phyloP scores from a whole-genome alignment of 2,797 vertebrate genomes.

The Pelobates cultripes region DNA sequence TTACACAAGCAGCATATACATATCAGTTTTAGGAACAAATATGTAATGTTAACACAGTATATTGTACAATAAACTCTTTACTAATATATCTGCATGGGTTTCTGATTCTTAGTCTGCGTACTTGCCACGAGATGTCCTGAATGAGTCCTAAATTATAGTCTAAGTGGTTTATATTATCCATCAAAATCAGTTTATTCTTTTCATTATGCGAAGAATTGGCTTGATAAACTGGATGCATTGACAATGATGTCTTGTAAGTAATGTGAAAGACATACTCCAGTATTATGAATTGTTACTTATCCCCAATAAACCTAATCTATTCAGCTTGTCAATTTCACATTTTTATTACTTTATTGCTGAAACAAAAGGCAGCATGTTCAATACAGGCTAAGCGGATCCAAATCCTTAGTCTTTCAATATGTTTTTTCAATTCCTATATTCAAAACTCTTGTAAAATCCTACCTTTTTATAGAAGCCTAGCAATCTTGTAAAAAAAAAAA shows the following conservation, averaged over 20 bases:
- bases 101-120: not conserved
- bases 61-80: not conserved
- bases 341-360: not conserved
- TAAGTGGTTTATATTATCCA: not conserved
- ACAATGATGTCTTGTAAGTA: conserved; percentile 11
- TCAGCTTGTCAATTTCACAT: not conserved
- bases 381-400: too few species aligned
- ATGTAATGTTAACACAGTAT: not conserved
- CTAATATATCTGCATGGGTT: not conserved
- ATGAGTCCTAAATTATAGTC: not conserved
- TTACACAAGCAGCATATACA: too few species aligned
- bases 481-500: too few species aligned
- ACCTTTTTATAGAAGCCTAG: too few species aligned
- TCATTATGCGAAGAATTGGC: not conserved
- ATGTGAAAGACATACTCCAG: not conserved
- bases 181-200: not conserved
- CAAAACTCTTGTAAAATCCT: too few species aligned
- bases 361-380: not conserved
- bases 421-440: too few species aligned
- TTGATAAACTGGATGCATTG: not conserved
- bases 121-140: not conserved
- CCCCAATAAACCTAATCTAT: not conserved
- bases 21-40: too few species aligned
- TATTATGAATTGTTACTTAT: not conserved
- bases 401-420: too few species aligned